These are phyloP conservation scores for Urocynchramus pylzowi DNA, from an alignment of 2,113 vertebrate genomes.

Conservation along the genomic window DNA sequence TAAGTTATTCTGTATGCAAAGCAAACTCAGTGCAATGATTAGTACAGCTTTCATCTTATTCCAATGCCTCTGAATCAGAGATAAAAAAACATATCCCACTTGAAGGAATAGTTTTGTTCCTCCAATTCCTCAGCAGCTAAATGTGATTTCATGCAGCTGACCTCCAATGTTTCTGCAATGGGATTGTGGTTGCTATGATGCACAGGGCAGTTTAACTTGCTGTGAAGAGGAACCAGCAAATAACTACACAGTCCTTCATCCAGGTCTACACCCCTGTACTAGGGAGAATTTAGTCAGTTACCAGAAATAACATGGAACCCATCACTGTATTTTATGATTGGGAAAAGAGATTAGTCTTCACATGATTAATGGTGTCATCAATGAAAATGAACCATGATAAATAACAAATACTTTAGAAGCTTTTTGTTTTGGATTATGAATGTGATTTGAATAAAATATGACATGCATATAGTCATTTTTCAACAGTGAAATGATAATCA, in stretches of 20 bases:
- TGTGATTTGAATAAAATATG: conserved; percentile 21
- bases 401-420: background rate
- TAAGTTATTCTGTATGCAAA: background rate
- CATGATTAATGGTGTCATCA: background rate
- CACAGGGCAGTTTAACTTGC: background rate
- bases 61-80: conserved; percentile 7
- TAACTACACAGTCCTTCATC: background rate
- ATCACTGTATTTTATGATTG: background rate
- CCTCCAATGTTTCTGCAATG: background rate
- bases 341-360: background rate
- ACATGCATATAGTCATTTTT: background rate
- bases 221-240: background rate
- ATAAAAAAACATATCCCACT: background rate
- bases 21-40: background rate
- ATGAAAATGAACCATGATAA: background rate
- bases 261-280: background rate
- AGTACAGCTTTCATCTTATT: conserved; percentile 33
- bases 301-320: background rate
- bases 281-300: background rate
- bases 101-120: conserved; percentile 27
- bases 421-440: background rate
- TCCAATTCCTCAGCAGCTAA: background rate
- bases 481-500: background rate
- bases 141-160: conserved; percentile 5
- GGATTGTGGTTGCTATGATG: background rate